Evolutionary conservation across 2,888 invertebrate genomes (phyloP).

Genomic region (Timema podura): DNA sequence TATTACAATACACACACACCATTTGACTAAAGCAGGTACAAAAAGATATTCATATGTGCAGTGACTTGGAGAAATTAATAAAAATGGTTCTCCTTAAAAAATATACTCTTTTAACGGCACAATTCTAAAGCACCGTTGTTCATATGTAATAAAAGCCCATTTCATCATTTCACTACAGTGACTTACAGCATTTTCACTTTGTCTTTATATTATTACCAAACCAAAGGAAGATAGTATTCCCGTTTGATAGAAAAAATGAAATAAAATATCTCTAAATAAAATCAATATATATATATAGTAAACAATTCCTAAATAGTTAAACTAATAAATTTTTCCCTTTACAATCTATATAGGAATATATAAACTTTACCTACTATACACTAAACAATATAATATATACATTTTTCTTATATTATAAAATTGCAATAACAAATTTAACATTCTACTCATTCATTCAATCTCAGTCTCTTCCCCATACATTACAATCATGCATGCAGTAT

Average conservation of each 20-base stretch:
- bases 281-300: background rate
- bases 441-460: no score
- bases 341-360: no score
- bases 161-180: background rate
- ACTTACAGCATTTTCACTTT: background rate
- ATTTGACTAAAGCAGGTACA: slow-evolving; percentile 25
- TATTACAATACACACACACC: slow-evolving; percentile 12
- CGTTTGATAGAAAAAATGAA: background rate
- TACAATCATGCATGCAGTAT: no score
- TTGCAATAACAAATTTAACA: no score
- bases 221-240: background rate
- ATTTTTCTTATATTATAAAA: no score
- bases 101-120: slow-evolving; percentile 25
- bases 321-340: no score
- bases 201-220: background rate
- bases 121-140: slow-evolving; percentile 28
- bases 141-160: background rate
- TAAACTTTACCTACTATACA: no score
- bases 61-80: slow-evolving; percentile 18
- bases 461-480: no score
- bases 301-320: slow-evolving; percentile 8
- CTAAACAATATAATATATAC: no score
- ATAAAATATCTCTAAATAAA: background rate
- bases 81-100: slow-evolving; percentile 21
- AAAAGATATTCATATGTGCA: slow-evolving; percentile 23